Base-by-base conservation (phyloP, 2,888 invertebrate genomes). In the Eucera pruinosa region DNA sequence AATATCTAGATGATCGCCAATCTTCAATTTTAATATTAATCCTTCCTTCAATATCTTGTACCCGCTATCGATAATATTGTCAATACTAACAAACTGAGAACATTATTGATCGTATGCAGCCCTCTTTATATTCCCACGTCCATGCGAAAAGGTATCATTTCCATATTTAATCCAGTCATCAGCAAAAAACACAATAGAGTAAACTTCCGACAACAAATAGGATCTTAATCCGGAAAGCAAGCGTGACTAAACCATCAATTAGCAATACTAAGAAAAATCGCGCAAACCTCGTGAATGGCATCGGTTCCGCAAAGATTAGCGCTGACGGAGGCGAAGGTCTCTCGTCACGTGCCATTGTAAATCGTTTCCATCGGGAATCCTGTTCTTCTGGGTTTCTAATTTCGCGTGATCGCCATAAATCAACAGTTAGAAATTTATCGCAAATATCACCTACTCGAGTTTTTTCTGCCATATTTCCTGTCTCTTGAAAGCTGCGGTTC, bases 271-370 rank as follows among this genome's bases (percentile, higher is more conserved):
- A 25, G 65, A 18, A 39, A 61, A 66, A 47, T 55, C 48, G n/a
- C 36, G 48, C 4, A 7, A 39, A 20, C 9, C 43, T 50, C n/a
- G n/a, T 6, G 54, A 43, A 55, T 47, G 41, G 27, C n/a, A 41
- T 30, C 15, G 41, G 3, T 33, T 60, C 41, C 18, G 58, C 2
- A 27, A 52, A 58, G 57, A 78, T 77, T 43, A 70, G 3, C 43
- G 48, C 15, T 13, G 62, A 9, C 43, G 36, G 20, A 69, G 43
- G 30, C 69, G 65, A 78, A 78, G 69, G 78, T 55, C 70, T 65
- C 65, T 65, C 23, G 61, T 50, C 64, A 39, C 54, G 30, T 43
- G 55, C 36, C 27, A 25, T 47, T 57, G 48, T 70, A 78, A 78
- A 78, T 77, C 68, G 25, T 54, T 36, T 11, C 39, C 25, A 13